Base-by-base conservation (phyloP, 2,797 vertebrate species). In the Hirundo rustica region DNA sequence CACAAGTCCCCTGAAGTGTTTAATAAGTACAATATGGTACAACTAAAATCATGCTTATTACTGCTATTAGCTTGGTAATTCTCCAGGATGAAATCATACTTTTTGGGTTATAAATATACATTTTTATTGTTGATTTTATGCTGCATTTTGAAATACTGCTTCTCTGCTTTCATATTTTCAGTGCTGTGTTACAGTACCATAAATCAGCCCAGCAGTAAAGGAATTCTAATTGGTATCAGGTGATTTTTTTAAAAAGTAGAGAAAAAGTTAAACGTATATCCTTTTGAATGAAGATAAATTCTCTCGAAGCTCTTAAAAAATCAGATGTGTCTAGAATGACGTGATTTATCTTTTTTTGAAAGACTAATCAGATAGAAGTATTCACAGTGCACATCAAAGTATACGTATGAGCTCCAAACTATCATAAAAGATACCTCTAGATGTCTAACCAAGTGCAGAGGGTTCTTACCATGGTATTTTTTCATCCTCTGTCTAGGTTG, bases 121-220 rank as follows among this genome's bases (percentile, higher is more conserved):
- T 98, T 98, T 98, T 98, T 98, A 98, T 98, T 98, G 98, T 98
- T 98, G 98, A 98, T 98, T 98, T 98, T 98, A 98, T 98, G 96
- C 96, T 97, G 94, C 96, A 97, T 98, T 98, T 98, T 98, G 98
- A 98, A 98, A 98, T 98, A 98, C 95, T 98, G 97, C 97, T 98
- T 98, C 98, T 98, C 97, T 98, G 94, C 98, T 98, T 98, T 98
- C 98, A 97, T 98, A 98, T 98, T 98, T 98, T 98, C 98, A 98
- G 97, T 97, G 96, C 97, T 96, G 96, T 98, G 98, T 98, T 97
- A 98, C 97, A 97, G 96, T 97, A 96, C 96, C 95, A 98, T 98
- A 98, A 98, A 98, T 98, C 98, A 98, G 96, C 85, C 89, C 70
- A 92, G 95, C 96, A 97, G 96, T 97, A 97, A 97, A 97, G 97